phyloP scores from a whole-genome alignment of 2,113 vertebrate genomes.

The Genyomyrus donnyi region DNA sequence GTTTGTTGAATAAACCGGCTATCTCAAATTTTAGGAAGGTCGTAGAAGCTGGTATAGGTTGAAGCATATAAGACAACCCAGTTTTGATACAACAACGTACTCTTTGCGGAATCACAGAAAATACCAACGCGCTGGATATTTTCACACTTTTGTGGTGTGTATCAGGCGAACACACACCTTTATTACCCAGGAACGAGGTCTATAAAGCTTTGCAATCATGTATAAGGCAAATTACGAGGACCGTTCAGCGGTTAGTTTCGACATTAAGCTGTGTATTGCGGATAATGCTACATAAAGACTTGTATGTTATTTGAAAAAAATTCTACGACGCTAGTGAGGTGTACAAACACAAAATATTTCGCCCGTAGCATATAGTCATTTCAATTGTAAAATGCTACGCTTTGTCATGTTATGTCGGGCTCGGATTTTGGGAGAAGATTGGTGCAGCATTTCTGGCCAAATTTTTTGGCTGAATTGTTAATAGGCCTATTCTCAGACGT shows the following conservation, averaged over 20 bases:
- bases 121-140: background rate
- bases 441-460: background rate
- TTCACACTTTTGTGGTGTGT: background rate
- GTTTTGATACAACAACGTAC: background rate
- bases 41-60: background rate
- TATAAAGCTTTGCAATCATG: background rate
- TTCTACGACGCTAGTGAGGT: background rate
- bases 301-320: background rate
- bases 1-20: background rate
- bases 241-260: background rate
- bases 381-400: background rate
- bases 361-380: background rate
- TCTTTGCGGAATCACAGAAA: background rate
- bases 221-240: background rate
- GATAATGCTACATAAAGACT: background rate
- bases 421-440: background rate
- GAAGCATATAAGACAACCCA: background rate
- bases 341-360: background rate
- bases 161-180: background rate
- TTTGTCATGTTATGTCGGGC: background rate
- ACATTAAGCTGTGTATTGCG: background rate
- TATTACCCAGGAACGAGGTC: background rate
- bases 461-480: conserved; percentile 4
- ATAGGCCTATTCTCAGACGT: conserved; percentile 3
- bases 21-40: background rate